Conservation (phyloP, 2,797 vertebrate genomes). For the Psittacula derbiana region DNA sequence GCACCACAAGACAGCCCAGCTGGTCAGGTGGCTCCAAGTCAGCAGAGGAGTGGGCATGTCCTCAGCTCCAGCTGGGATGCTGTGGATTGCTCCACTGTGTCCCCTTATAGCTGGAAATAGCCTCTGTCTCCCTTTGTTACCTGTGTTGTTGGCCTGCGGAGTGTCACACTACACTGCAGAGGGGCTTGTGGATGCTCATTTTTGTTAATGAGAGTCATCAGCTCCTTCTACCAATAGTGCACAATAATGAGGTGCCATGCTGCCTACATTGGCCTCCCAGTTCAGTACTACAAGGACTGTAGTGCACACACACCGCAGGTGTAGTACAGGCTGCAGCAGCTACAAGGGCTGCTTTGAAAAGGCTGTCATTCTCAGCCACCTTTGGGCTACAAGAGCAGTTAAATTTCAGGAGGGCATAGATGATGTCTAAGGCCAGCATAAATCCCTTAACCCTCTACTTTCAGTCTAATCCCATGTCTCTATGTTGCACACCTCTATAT, state of each 20-base stretch:
- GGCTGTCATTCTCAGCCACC: neutral
- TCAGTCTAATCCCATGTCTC: neutral
- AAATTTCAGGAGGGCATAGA: neutral
- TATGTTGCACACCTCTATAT: neutral
- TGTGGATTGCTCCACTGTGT: neutral
- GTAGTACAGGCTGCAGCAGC: neutral
- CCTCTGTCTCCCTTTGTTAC: neutral
- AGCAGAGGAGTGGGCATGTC: rapidly evolving
- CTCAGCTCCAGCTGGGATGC: neutral
- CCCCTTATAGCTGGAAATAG: neutral
- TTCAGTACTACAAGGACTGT: neutral
- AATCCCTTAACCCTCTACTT: neutral
- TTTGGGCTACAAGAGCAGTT: neutral
- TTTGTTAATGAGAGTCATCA: neutral
- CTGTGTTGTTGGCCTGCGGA: neutral
- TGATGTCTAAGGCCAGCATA: rapidly evolving
- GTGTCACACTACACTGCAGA: neutral
- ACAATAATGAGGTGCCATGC: rapidly evolving
- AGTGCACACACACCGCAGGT: rapidly evolving
- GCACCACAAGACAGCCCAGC: neutral
- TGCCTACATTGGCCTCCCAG: neutral
- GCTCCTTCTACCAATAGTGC: rapidly evolving
- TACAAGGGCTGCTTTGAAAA: neutral
- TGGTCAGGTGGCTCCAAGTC: neutral
- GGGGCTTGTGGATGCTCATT: neutral